Conservation (phyloP, 2,888 invertebrate species). For the Drosophila demipolita region DNA sequence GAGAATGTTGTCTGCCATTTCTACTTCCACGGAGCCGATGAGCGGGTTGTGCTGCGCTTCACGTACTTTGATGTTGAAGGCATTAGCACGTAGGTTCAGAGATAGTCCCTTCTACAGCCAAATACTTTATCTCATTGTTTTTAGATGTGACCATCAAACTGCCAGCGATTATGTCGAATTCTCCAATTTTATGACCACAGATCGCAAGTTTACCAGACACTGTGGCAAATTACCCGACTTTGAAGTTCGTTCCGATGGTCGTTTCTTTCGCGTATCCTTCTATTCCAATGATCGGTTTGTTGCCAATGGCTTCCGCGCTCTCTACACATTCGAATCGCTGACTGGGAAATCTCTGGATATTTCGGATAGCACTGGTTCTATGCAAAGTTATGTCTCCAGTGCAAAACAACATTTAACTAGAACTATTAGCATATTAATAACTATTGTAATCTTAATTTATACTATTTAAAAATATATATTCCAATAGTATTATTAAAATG, state of each 20-base stretch:
- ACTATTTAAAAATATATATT: background rate
- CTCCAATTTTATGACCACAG: conserved; percentile 96
- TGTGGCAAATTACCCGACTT: conserved; percentile 91
- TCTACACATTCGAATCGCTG: conserved; percentile 91
- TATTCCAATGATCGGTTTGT: conserved; percentile 97
- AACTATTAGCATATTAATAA: background rate
- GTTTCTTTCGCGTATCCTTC: conserved; percentile 97
- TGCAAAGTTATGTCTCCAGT: conserved; percentile 71
- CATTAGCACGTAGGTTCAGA: conserved; percentile 92
- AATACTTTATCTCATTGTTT: background rate
- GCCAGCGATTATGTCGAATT: conserved; percentile 98
- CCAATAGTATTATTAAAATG: background rate
- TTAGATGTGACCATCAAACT: conserved; percentile 94
- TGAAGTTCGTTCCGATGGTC: conserved; percentile 93
- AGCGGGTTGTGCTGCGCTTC: conserved; percentile 93
- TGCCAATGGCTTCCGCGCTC: conserved; percentile 96
- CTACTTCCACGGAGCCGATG: conserved; percentile 93
- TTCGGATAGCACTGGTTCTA: conserved; percentile 59
- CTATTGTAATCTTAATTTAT: conserved; percentile 3
- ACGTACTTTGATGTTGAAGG: conserved; percentile 98
- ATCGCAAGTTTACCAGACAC: conserved; percentile 94
- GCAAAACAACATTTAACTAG: background rate
- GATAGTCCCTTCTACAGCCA: background rate
- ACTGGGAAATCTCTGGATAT: conserved; percentile 34
- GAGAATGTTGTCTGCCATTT: conserved; percentile 96